Base-by-base conservation (phyloP, 2,797 vertebrate genomes). In the Etheostoma perlongum region DNA sequence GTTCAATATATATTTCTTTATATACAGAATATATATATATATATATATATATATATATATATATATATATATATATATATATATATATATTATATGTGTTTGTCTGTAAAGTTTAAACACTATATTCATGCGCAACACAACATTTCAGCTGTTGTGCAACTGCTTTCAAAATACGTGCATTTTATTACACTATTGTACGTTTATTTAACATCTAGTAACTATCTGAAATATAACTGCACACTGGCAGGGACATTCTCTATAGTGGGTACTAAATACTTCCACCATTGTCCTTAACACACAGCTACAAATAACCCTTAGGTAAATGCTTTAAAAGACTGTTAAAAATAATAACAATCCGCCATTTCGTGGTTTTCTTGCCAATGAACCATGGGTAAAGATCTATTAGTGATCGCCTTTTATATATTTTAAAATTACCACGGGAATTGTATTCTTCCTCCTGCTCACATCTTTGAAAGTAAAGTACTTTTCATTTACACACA, bases 401-500 rank as follows among this genome's bases (percentile, higher is more conserved):
- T 62, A 2, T 69, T 33, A 55, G 12, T 9, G 13, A 16, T 76
- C 9, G 19, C 49, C 7, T 60, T 60, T 27, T 5, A 51, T 76
- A 30, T 64, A 49, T 76, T 74, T 59, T 62, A 40, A 55, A 57
- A 82, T 58, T 13, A 30, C 52, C 47, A 14, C 2, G 16, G 4
- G 68, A 48, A 62, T 67, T 55, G 30, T 73, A 15, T 42, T 64
- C 44, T 66, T 71, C 44, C 6, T 67, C n/a, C 42, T 59, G 1
- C 21, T 76, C n/a, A 15, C 6, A 48, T 11, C n/a, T 63, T 73
- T 57, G 6, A 57, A 70, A 51, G 46, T 72, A 19, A 58, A 63
- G 60, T 11, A n/a, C 55, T 54, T 63, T 71, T 79, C 8, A 57
- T 79, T 76, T 33, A 52, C 46, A 42, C 57, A 71, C 8, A 6